A percentile compares a stretch with the other conserved stretches of the same genome.
Evolutionary conservation across 2,888 invertebrate species (phyloP).

Genomic region (Euzetes globulus): DNA sequence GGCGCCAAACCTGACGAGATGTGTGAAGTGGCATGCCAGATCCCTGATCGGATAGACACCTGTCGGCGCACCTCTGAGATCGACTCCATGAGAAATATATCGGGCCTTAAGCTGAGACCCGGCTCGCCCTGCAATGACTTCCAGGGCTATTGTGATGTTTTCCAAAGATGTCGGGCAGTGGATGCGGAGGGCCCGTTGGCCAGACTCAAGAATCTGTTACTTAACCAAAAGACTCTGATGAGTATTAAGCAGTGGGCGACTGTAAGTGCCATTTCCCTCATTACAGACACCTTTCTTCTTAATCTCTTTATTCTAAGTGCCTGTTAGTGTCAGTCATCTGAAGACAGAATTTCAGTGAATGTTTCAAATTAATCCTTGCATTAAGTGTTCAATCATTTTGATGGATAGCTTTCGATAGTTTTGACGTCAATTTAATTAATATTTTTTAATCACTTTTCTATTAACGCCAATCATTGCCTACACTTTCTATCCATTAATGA

Average conservation of each 20-base stretch:
- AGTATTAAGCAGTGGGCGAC: constrained; percentile 89
- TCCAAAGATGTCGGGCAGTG: constrained; percentile 94
- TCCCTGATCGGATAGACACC: constrained; percentile 55
- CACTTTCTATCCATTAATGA: neutral
- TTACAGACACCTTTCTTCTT: neutral
- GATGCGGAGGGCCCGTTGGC: constrained; percentile 98
- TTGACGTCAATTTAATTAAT: neutral
- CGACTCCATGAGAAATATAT: constrained; percentile 43
- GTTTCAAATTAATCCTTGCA: neutral
- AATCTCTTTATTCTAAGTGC: neutral
- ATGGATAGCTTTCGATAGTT: neutral
- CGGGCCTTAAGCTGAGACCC: constrained; percentile 59
- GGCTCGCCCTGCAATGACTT: constrained; percentile 99
- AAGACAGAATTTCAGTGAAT: neutral
- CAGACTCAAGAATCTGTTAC: constrained; percentile 85
- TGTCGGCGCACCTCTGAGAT: constrained; percentile 84
- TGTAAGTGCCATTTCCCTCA: constrained; percentile 49
- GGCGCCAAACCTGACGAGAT: constrained; percentile 57
- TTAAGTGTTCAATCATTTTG: neutral
- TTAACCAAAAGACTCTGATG: constrained; percentile 78
- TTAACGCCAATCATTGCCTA: neutral
- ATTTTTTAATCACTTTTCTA: neutral
- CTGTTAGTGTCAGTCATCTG: neutral
- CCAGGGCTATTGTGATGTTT: constrained; percentile 98
- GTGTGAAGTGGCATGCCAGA: constrained; percentile 95